These are phyloP conservation scores for Cyanoderma ruficeps DNA, from an alignment of 2,113 vertebrate genomes.

Conservation along the genomic window DNA sequence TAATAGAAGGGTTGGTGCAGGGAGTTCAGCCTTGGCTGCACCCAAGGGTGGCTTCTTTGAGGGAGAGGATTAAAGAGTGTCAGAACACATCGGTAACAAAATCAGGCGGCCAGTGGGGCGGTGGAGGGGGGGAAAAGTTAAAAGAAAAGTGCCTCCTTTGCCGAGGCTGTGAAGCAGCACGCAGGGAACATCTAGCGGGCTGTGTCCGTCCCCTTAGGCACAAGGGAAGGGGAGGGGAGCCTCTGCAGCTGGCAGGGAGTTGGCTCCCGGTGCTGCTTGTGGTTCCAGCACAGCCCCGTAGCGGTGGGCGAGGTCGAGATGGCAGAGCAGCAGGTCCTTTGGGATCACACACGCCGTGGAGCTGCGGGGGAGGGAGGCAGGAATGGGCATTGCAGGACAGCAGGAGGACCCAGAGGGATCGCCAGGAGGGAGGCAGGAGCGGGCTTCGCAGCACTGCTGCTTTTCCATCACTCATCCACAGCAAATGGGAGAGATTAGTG, in stretches of 20 bases:
- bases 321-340: neutral
- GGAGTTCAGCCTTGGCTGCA: conserved; percentile 1
- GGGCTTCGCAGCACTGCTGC: neutral
- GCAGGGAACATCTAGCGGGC: neutral
- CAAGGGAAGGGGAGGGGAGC: neutral
- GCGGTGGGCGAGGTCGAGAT: neutral
- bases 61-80: neutral
- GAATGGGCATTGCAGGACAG: neutral
- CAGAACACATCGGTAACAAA: neutral
- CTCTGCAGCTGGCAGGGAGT: neutral
- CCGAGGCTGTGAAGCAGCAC: neutral
- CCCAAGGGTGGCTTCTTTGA: neutral
- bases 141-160: neutral
- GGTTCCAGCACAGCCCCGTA: neutral
- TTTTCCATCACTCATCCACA: conserved; percentile 18
- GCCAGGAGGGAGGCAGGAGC: neutral
- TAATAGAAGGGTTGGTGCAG: conserved; percentile 11
- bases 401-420: neutral
- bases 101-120: neutral
- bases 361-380: neutral
- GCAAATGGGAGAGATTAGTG: conserved; percentile 74
- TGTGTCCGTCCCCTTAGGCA: rapidly evolving
- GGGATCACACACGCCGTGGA: neutral
- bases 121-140: neutral
- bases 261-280: neutral